Evolutionary conservation across 2,797 vertebrate genomes (phyloP), one percentile per base, ranked within the genome.

Genomic region (Euthynnus affinis): DNA sequence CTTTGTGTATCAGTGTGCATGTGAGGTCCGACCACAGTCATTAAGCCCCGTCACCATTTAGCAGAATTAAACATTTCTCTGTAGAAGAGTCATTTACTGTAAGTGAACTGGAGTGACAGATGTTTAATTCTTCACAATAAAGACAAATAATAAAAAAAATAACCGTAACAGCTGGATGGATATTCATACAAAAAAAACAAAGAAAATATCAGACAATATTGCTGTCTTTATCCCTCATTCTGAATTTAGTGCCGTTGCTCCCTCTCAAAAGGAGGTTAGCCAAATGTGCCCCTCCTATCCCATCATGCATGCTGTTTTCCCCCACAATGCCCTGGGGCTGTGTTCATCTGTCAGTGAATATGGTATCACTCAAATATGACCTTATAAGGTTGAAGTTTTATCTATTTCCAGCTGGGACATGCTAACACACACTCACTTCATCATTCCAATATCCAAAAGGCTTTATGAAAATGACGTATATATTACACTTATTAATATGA

Each of bases 321-420:
- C 58, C 85, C 76, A 83, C 81, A 90, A 90, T 93, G 89, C 90
- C 92, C 91, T 74, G 65, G 91, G 87, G 90, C 84, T 82, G 76
- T 40, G 84, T 90, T 93, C 87, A 93, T 91, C 92, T 92, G 91
- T 89, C 82, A 89, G 89, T 74, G 81, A 90, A 91, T 89, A 87
- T 90, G 83, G 74, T 84, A 84, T 89, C 69, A 58, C 71, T 90
- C 74, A 88, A 85, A 86, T 71, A 64, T 86, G 84, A 82, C 87
- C 86, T 87, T 87, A 84, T 87, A 88, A 66, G 74, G 73, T 78
- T 85, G 75, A 83, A 75, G 76, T 78, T 82, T 53, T 74, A 48
- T 84, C 53, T 84, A 63, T 84, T 85, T 90, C 83, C 83, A 91
- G 88, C 82, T 86, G 77, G 71, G 81, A 83, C 80, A 62, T 40